phyloP scores from a whole-genome alignment of 2,113 vertebrate species.

The Cryptoleucopteryx plumbea region DNA sequence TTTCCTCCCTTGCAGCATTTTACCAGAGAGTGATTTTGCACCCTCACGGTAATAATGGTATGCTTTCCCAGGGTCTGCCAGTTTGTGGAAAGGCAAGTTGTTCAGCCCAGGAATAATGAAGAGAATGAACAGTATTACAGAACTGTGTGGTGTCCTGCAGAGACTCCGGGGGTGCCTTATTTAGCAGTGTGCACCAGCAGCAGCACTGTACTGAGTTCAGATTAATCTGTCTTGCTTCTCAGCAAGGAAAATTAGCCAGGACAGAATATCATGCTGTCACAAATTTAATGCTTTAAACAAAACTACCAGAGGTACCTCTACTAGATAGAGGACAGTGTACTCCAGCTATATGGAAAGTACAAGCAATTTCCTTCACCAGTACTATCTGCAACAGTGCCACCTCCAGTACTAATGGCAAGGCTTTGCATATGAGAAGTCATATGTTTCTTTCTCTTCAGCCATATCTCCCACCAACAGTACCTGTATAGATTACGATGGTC shows the following conservation, averaged over 20 bases:
- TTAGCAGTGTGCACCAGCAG: background rate
- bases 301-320: background rate
- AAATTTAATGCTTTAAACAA: background rate
- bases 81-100: background rate
- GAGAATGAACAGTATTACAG: background rate
- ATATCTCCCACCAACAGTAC: background rate
- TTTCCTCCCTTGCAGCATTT: background rate
- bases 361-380: background rate
- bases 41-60: accelerated
- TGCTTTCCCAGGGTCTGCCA: background rate
- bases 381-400: background rate
- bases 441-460: background rate
- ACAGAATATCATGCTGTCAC: background rate
- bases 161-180: background rate
- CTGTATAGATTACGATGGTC: background rate
- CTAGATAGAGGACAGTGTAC: background rate
- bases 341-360: background rate
- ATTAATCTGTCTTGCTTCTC: background rate
- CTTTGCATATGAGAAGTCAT: background rate
- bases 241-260: background rate
- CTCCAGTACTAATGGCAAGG: background rate
- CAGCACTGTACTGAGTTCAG: background rate
- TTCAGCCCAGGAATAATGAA: background rate
- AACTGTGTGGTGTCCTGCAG: accelerated
- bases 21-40: background rate